phyloP scores from a whole-genome alignment of 2,888 invertebrate genomes.

The Eledona agricola region DNA sequence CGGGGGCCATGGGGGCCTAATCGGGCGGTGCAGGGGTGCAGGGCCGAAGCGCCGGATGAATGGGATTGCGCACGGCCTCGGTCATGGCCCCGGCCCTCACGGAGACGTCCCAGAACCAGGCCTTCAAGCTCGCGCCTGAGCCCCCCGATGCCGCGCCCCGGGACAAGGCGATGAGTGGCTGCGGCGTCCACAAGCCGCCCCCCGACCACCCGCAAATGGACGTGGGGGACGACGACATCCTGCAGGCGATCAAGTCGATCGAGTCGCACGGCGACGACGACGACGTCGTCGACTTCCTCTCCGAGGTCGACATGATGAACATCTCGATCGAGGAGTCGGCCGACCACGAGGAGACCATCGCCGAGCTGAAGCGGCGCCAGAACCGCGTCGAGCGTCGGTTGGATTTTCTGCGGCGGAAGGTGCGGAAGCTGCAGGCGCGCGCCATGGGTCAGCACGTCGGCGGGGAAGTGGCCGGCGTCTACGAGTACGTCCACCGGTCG shows the following conservation, averaged over 20 bases:
- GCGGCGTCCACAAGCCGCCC: constrained; percentile 60
- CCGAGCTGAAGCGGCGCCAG: constrained; percentile 66
- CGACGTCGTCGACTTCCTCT: constrained; percentile 58
- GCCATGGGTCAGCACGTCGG: constrained; percentile 80
- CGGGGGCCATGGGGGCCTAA: constrained; percentile 51
- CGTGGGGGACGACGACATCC: constrained; percentile 73
- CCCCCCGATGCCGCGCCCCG: constrained; percentile 45
- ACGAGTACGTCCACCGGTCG: constrained; percentile 74
- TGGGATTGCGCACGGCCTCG: constrained; percentile 65
- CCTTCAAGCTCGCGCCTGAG: constrained; percentile 61
- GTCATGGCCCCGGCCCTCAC: constrained; percentile 53
- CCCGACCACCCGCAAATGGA: constrained; percentile 67
- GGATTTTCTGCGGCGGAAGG: constrained; percentile 76
- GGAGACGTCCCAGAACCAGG: constrained; percentile 69
- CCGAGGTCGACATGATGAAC: constrained; percentile 66
- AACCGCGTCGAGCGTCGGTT: constrained; percentile 73
- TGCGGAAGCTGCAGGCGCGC: constrained; percentile 79
- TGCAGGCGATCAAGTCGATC: constrained; percentile 80
- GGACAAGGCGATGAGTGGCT: constrained; percentile 3
- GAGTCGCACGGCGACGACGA: constrained; percentile 64
- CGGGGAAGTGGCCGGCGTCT: constrained; percentile 80
- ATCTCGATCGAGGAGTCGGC: constrained; percentile 61
- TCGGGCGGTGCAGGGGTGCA: constrained; percentile 55
- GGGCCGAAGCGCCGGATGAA: constrained; percentile 61
- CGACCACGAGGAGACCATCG: constrained; percentile 64